Conservation (phyloP, 2,797 vertebrate genomes). For the Momotus momota region DNA sequence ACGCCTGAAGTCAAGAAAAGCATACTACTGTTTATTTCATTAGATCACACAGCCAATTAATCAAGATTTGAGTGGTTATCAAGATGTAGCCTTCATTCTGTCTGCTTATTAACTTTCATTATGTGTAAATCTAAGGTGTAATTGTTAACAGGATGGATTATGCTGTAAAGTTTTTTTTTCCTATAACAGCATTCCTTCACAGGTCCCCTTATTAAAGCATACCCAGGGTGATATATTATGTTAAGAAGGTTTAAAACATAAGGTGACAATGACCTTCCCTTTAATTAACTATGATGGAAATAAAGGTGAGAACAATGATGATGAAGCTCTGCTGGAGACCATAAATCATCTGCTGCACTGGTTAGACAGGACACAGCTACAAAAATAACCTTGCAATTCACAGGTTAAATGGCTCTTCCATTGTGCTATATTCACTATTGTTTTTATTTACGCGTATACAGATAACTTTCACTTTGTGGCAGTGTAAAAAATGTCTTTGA, state of each 20-base stretch:
- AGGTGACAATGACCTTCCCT: slow-evolving; percentile 99
- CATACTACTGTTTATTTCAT: slow-evolving; percentile 67
- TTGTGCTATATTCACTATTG: slow-evolving; percentile 73
- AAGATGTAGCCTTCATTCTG: slow-evolving; percentile 78
- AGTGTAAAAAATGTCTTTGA: not conserved
- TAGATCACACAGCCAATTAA: slow-evolving; percentile 77
- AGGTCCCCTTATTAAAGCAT: slow-evolving; percentile 86
- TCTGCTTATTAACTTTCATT: slow-evolving; percentile 85
- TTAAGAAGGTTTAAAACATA: slow-evolving; percentile 92
- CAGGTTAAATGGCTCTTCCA: slow-evolving; percentile 88
- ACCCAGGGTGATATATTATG: slow-evolving; percentile 94
- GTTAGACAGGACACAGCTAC: slow-evolving; percentile 82
- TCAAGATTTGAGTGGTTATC: slow-evolving; percentile 78
- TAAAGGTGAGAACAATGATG: slow-evolving; percentile 96
- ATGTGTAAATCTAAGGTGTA: slow-evolving; percentile 78
- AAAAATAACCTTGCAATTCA: slow-evolving; percentile 94
- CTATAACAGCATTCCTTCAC: slow-evolving; percentile 87
- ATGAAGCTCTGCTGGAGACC: slow-evolving; percentile 89
- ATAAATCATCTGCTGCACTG: slow-evolving; percentile 91
- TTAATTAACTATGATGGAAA: slow-evolving; percentile 99
- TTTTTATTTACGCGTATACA: slow-evolving; percentile 76
- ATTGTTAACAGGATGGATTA: slow-evolving; percentile 85
- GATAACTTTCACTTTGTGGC: slow-evolving; percentile 64
- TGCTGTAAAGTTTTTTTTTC: slow-evolving; percentile 77
- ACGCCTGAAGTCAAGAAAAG: slow-evolving; percentile 51